A percentile compares a stretch with the other conserved stretches of the same genome.
phyloP scores from a whole-genome alignment of 2,797 vertebrate genomes.

The Oophaga sylvatica region DNA sequence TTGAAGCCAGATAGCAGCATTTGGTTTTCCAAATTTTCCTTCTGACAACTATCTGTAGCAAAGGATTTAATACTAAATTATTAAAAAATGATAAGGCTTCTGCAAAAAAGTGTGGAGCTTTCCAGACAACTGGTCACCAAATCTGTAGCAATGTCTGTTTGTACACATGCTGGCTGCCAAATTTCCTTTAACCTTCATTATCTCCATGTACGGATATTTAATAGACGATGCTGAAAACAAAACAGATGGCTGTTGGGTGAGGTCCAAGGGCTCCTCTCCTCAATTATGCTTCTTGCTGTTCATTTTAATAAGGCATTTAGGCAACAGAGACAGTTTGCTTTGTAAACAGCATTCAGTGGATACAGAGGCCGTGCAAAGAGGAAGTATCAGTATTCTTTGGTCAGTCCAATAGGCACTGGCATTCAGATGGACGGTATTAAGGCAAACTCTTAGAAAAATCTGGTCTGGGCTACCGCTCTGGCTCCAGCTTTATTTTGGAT shows the following conservation, averaged over 20 bases:
- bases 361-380: background rate
- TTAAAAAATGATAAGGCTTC: background rate
- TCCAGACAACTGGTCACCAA: constrained; percentile 24
- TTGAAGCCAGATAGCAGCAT: background rate
- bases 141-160: constrained; percentile 23
- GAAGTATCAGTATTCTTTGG: background rate
- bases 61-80: background rate
- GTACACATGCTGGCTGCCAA: constrained; percentile 48
- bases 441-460: too few species aligned
- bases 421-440: background rate
- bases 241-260: constrained; percentile 61
- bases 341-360: constrained; percentile 35
- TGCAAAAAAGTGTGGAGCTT: background rate
- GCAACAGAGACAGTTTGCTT: constrained; percentile 39
- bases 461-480: background rate
- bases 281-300: constrained; percentile 52
- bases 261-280: constrained; percentile 52
- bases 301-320: constrained; percentile 56
- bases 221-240: constrained; percentile 59
- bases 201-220: constrained; percentile 62
- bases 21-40: background rate
- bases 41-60: background rate
- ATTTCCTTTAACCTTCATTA: constrained; percentile 59
- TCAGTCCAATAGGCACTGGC: background rate
- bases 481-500: background rate